Percentiles rank a stretch among this genome's conserved stretches.
These are phyloP conservation scores for Unio pictorum DNA, from an alignment of 2,888 invertebrate species.

Conservation along the genomic window DNA sequence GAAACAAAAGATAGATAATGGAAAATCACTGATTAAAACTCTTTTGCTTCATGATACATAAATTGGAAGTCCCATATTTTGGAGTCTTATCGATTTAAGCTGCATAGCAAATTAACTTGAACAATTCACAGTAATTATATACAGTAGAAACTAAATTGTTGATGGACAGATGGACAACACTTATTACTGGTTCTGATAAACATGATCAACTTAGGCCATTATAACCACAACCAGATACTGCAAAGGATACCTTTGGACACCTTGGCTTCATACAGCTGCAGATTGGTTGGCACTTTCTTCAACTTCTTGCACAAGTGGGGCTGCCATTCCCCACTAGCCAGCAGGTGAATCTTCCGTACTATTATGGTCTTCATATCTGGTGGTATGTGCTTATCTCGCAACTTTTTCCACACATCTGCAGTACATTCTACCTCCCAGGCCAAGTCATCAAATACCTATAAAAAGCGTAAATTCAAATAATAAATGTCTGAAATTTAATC, in stretches of 20 bases:
- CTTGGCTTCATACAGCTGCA: conserved; percentile 53
- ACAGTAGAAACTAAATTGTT: too few relatives aligned
- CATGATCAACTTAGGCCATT: conserved; percentile 10
- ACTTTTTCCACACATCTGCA: conserved; percentile 54
- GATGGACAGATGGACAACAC: too few relatives aligned
- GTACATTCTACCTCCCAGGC: conserved; percentile 67
- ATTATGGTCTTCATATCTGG: conserved; percentile 46
- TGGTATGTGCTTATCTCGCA: conserved; percentile 46
- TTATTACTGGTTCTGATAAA: too few relatives aligned
- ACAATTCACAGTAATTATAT: too few relatives aligned
- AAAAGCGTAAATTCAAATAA: neutral
- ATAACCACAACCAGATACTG: too few relatives aligned
- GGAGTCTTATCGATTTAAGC: too few relatives aligned
- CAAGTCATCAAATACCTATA: conserved; percentile 53
- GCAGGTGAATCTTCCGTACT: conserved; percentile 47
- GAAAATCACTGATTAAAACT: too few relatives aligned
- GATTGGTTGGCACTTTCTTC: conserved; percentile 35
- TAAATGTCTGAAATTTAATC: too few relatives aligned
- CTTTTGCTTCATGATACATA: too few relatives aligned
- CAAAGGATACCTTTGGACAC: conserved; percentile 35
- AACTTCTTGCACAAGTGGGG: conserved; percentile 45
- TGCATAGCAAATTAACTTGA: too few relatives aligned
- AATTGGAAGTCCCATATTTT: too few relatives aligned
- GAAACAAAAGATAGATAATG: too few relatives aligned
- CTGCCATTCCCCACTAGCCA: conserved; percentile 62